Percentiles rank a stretch among this genome's conserved stretches.
Conservation (phyloP, 2,888 invertebrate genomes). For the Acanthacorydalis orientalis region DNA sequence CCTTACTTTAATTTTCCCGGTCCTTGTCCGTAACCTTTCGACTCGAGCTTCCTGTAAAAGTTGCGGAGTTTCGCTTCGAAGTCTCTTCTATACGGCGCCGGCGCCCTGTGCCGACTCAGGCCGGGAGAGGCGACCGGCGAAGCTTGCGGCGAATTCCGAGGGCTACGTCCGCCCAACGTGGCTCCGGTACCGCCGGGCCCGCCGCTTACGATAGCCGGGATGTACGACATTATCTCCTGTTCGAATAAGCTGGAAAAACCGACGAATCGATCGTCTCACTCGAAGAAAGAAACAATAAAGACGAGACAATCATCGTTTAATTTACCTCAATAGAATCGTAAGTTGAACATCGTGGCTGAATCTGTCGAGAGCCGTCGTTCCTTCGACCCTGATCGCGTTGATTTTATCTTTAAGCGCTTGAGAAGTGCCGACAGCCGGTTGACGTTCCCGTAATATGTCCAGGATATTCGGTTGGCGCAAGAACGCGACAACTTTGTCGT, state of each 20-base stretch:
- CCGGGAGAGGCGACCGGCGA: conserved; percentile 72
- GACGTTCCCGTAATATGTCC: conserved; percentile 74
- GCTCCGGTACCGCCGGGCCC: conserved; percentile 17
- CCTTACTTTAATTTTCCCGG: conserved; percentile 89
- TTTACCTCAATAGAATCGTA: conserved; percentile 80
- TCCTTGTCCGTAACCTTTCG: conserved; percentile 93
- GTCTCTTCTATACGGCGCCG: conserved; percentile 81
- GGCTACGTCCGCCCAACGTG: conserved; percentile 27
- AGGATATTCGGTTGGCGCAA: conserved; percentile 85
- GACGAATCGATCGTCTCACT: not conserved
- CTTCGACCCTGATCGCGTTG: conserved; percentile 76
- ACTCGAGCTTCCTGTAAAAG: conserved; percentile 87
- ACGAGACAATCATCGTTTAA: conserved; percentile 11
- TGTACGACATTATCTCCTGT: conserved; percentile 96
- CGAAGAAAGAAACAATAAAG: conserved; percentile 1
- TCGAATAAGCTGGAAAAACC: conserved; percentile 71
- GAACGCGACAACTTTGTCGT: conserved; percentile 94
- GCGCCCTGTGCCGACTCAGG: conserved; percentile 58
- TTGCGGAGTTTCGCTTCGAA: conserved; percentile 90
- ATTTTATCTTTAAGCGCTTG: conserved; percentile 72
- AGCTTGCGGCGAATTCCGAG: conserved; percentile 42
- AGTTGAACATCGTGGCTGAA: conserved; percentile 87
- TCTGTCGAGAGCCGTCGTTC: conserved; percentile 65
- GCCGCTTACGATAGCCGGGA: conserved; percentile 41
- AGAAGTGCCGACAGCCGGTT: conserved; percentile 52